Evolutionary conservation across 1,140 invertebrate genomes (phyloP), one percentile per base, ranked within the genome.

Genomic region (Bactericera cockerelli): DNA sequence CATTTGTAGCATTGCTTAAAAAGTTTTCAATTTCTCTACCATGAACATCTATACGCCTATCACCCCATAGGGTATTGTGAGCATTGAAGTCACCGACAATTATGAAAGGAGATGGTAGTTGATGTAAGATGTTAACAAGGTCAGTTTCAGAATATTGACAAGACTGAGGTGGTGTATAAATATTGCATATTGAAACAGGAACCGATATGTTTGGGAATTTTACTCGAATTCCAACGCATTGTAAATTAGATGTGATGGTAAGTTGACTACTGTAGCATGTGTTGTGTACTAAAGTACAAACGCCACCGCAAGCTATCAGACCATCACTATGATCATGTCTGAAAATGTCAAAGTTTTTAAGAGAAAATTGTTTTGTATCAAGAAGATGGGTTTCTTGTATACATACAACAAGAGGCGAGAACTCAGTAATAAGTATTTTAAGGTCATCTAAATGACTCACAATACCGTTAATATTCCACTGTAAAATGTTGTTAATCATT

Each of bases 11-110:
- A 1, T 3, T 24, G 14, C 33, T 16, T 1, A 56, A 55, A 16
- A 55, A 36, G 22, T 56, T 42, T 33, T 60, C 65, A 33, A 69
- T 60, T 26, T 58, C 65, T 62, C 62, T 63, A 49, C 67, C 67
- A 62, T 67, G 61, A 10, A 10, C 13, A 42, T 69, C 65, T 24
- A 56, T 61, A 63, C 66, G 65, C 11, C 64, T 42, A n/a, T 67
- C 67, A 1, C 67, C 68, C 67, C 66, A 72, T 33, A 66, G 25
- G 14, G 33, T 57, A 56, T 67, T 69, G 38, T 70, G 67, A 24
- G 63, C 64, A 31, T 70, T 71, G 39, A 70, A 68, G 33, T 70
- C 69, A 0, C 65, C 65, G 8, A 67, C 8, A 26, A 68, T 28
- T 31, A 70, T 58, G 49, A 65, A 71, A 10, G 65, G 67, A 58